These are phyloP conservation scores for Urocyon cinereoargenteus DNA, from an alignment of 2,797 vertebrate species.

Conservation along the genomic window DNA sequence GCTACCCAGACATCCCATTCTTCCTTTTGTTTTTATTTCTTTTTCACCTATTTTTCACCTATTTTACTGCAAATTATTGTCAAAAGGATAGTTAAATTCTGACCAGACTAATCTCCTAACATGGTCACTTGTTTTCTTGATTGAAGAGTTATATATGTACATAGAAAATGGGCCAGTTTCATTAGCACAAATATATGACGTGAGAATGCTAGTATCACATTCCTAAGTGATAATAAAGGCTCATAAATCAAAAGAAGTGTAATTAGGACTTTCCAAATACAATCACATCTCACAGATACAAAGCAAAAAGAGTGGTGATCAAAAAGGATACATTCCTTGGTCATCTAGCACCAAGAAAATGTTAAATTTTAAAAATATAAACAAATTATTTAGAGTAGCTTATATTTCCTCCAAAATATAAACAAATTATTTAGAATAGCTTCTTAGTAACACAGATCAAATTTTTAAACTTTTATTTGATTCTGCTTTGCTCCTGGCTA, in stretches of 20 bases:
- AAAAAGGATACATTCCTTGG: background rate
- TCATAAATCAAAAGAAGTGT: background rate
- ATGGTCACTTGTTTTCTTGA: background rate
- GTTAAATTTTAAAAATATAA: background rate
- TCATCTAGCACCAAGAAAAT: background rate
- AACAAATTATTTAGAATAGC: slow-evolving; percentile 20
- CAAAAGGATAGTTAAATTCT: background rate
- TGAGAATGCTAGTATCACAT: background rate
- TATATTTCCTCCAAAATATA: background rate
- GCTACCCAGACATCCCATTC: no score
- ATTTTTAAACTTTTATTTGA: slow-evolving; percentile 8
- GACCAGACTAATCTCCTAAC: background rate
- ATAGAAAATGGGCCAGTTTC: background rate
- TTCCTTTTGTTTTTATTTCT: no score
- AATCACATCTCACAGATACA: slow-evolving; percentile 1
- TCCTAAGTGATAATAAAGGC: background rate
- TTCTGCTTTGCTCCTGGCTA: background rate
- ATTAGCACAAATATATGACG: slow-evolving; percentile 1
- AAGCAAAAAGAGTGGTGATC: slow-evolving; percentile 31
- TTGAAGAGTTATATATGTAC: background rate
- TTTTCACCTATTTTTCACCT: background rate
- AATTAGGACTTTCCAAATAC: slow-evolving; percentile 27
- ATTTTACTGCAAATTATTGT: slow-evolving; percentile 25
- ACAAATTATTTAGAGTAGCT: slow-evolving; percentile 27
- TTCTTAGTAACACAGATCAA: slow-evolving; percentile 21